Percentiles rank a stretch among this genome's conserved stretches.
Conservation (phyloP, 2,797 vertebrate genomes). For the Takifugu rubripes region DNA sequence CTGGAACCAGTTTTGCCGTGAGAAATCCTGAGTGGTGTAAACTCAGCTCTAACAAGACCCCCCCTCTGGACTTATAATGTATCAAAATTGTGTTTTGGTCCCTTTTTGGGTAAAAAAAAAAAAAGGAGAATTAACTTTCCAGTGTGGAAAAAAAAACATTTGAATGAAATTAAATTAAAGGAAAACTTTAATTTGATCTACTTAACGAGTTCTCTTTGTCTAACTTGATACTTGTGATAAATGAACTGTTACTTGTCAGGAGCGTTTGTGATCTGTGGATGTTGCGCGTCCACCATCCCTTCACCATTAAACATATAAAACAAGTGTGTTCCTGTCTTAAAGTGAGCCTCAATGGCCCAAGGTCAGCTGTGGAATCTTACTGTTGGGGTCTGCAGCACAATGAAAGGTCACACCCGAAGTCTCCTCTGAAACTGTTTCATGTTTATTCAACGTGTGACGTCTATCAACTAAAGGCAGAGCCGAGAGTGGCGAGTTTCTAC, state of each 20-base stretch:
- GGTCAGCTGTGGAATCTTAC: background rate
- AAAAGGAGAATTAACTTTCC: background rate
- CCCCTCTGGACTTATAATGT: background rate
- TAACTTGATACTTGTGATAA: too few relatives aligned
- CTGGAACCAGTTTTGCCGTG: constrained; percentile 8
- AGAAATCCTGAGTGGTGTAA: constrained; percentile 10
- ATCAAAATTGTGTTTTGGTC: background rate
- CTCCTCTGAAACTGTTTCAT: background rate
- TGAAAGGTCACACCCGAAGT: background rate
- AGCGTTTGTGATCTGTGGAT: too few relatives aligned
- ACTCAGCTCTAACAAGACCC: background rate
- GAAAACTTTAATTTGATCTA: too few relatives aligned
- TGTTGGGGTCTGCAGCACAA: constrained; percentile 3
- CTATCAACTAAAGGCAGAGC: constrained; percentile 7
- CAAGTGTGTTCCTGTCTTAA: too few relatives aligned
- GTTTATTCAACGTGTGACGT: constrained; percentile 8
- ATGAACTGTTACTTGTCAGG: too few relatives aligned
- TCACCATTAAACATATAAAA: too few relatives aligned
- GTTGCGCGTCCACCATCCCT: too few relatives aligned
- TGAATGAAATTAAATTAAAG: too few relatives aligned
- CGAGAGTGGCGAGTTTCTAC: constrained; percentile 29
- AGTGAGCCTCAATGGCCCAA: too few relatives aligned
- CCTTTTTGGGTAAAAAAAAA: background rate
- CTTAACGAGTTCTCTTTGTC: too few relatives aligned
- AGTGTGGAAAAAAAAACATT: background rate